Percentiles rank a stretch among this genome's conserved stretches.
These are phyloP conservation scores for Heliconius ismenius DNA, from an alignment of 2,888 invertebrate species.

Conservation along the genomic window DNA sequence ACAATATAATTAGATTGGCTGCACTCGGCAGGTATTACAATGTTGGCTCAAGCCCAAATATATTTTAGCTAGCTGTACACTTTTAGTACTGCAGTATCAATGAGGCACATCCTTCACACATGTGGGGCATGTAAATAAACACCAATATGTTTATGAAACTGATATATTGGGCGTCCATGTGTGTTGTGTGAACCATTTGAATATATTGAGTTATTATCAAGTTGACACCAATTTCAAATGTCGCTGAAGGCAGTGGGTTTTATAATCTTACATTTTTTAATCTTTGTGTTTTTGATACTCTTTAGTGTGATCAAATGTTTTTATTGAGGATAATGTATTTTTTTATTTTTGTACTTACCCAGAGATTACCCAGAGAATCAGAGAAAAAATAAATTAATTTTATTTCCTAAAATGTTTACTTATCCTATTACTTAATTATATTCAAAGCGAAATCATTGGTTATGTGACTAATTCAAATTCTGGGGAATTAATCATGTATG, in stretches of 20 bases:
- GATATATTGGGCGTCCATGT: neutral
- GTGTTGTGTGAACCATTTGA: neutral
- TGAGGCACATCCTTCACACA: conserved; percentile 35
- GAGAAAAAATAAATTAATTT: neutral
- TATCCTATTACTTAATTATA: neutral
- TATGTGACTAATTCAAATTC: neutral
- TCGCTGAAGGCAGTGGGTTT: neutral
- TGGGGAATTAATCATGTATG: neutral
- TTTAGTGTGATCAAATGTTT: neutral
- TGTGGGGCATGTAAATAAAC: conserved; percentile 35
- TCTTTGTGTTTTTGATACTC: neutral
- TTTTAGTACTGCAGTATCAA: conserved; percentile 32
- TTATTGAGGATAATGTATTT: neutral
- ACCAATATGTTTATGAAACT: conserved; percentile 15
- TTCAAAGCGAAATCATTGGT: neutral
- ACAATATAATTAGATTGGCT: neutral
- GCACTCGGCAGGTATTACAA: conserved; percentile 11
- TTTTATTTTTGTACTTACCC: neutral
- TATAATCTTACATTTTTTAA: neutral
- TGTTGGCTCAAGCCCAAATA: conserved; percentile 23
- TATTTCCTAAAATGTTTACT: too few species aligned
- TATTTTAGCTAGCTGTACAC: conserved; percentile 27
- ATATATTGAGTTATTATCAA: conserved; percentile 15
- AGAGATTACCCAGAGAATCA: too few species aligned
- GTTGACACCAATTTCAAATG: neutral